These are phyloP conservation scores for Halcyon senegalensis DNA, from an alignment of 2,113 vertebrate species.

Conservation along the genomic window DNA sequence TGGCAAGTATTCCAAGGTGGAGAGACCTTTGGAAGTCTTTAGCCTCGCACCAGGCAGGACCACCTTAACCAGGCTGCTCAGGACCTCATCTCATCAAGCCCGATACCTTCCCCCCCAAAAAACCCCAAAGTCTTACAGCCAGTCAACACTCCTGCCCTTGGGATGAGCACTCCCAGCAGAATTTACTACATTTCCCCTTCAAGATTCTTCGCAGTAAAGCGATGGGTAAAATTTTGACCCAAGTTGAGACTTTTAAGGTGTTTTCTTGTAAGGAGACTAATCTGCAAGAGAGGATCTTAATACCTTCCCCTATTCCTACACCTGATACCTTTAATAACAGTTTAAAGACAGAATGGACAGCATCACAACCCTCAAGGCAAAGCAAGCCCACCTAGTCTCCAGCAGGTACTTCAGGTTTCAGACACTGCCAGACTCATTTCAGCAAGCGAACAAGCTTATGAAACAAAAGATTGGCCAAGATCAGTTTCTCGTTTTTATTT, in stretches of 20 bases:
- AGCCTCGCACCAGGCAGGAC: neutral
- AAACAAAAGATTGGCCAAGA: constrained; percentile 5
- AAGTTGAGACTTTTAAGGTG: neutral
- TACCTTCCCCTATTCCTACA: neutral
- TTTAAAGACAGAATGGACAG: neutral
- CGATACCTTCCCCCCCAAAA: neutral
- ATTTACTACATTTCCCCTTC: neutral
- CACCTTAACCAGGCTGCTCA: neutral
- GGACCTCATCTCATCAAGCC: neutral
- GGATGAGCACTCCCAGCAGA: neutral
- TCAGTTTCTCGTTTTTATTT: constrained; percentile 17
- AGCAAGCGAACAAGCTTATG: neutral
- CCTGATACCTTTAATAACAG: neutral
- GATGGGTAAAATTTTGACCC: fast-evolving
- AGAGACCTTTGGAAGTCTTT: neutral
- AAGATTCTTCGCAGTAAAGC: neutral
- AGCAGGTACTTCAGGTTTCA: constrained; percentile 55
- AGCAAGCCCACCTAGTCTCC: neutral
- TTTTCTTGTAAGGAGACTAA: neutral
- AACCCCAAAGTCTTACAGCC: neutral
- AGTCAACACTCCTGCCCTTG: neutral
- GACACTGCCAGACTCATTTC: neutral
- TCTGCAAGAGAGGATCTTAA: neutral
- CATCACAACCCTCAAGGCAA: neutral
- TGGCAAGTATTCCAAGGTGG: neutral